Base-by-base conservation (phyloP, 2,888 invertebrate genomes). In the Tinea pellionella region DNA sequence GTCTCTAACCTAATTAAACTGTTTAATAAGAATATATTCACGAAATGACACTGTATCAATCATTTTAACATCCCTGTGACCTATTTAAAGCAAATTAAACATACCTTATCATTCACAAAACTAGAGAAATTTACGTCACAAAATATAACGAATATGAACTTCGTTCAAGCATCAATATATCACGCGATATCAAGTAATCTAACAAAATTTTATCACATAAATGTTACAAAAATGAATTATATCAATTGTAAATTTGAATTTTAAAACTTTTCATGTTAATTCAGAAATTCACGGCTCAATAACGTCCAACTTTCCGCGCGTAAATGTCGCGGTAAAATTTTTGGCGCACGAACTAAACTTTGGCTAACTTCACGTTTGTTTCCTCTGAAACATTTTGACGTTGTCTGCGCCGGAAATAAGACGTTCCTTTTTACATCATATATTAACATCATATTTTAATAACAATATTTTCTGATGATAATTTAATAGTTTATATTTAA, bases 261-360 rank as follows among this genome's bases (percentile, higher is more conserved):
- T 72, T 73, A 24, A 6, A 24, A 24, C 24, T 24, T 3, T 3
- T 71, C 68, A 77, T 71, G 70, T 68, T 74, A 73, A 71, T 80
- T 81, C 80, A 77, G 69, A 79, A 77, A 70, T 85, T 82, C 81
- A 85, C 83, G 82, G 84, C 84, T 86, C 79, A 77, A 84, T 87
- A 85, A 84, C 84, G 86, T 82, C 86, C 85, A 85, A 85, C 87
- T 83, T 87, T 85, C 86, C 88, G 88, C 88, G 88, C 88, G 88
- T 87, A 86, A 88, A 88, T 86, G 84, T 86, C 86, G 88, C 88
- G 87, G 83, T 84, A 82, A 87, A 83, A 81, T 77, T 77, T 75
- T 67, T 15, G 43, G 71, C 73, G 68, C 69, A 71, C 56, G 57
- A 73, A 73, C 68, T 68, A 65, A 76, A 69, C 70, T 71, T 62